Base-by-base conservation (phyloP, 2,113 vertebrate species). In the Xyliphius kryptos region DNA sequence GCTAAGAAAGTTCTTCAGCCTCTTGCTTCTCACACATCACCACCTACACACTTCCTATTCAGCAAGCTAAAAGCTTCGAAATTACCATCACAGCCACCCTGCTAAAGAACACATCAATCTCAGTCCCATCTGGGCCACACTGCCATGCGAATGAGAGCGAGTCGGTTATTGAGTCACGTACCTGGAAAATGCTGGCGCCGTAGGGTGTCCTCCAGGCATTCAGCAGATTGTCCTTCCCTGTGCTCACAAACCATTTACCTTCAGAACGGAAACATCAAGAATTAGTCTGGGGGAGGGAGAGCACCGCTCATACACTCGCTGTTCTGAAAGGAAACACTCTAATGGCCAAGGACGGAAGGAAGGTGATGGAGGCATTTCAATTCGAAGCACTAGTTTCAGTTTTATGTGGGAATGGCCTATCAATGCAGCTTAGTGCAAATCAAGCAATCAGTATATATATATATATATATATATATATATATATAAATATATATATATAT, bases 221-320 rank as follows among this genome's bases (percentile, higher is more conserved):
- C 72, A 98, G 90, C 51, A 98, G 89, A 81, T 98, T 98, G 81
- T 98, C 95, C 69, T 98, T 98, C 48, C 95, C 95, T 1, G 95
- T 98, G 80, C 95, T 98, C 81, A 98, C 94, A 51, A 98, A 98
- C 95, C 95, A 97, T 84, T 98, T 98, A 55, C 95, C 95, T 98
- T 79, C 41, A 83, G 37, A 79, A 5, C 70, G 50, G 49, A 70
- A 61, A 73, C 20, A 20, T 53, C 46, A 20, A 65, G 58, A 32
- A 56, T 61, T n/a, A 61, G 38, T 47, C 52, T 10, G 26, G 19
- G 26, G 41, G 53, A 56, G n/a, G 56, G 52, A 38, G 61, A 20
- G n/a, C n/a, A n/a, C n/a, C n/a, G n/a, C n/a, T n/a, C n/a, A n/a
- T n/a, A n/a, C 22, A 60, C 56, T 44, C 12, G 40, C 36, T 49